These are phyloP conservation scores for Chelidonichthys spinosus DNA, from an alignment of 2,797 vertebrate genomes.

Conservation along the genomic window DNA sequence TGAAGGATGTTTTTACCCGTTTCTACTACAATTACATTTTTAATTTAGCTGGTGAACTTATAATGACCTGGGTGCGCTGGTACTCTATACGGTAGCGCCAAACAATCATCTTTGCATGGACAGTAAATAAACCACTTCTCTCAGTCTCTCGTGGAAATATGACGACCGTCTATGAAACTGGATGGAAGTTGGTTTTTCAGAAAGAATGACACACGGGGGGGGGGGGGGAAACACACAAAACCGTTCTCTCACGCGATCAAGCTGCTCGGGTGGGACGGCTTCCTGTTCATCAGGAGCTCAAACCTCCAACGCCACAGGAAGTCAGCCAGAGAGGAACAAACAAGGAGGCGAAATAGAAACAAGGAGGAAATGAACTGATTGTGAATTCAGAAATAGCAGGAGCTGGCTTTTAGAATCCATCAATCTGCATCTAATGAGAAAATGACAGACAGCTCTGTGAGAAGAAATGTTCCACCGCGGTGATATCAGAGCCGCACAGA, in stretches of 20 bases:
- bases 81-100: constrained; percentile 18
- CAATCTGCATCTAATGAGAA: constrained; percentile 61
- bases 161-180: constrained; percentile 28
- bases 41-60: constrained; percentile 29
- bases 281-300: constrained; percentile 68
- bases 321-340: constrained; percentile 46
- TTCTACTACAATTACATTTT: constrained; percentile 32
- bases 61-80: constrained; percentile 20
- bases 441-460: constrained; percentile 50
- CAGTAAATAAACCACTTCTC: constrained; percentile 51
- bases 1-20: constrained; percentile 18
- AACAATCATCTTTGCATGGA: constrained; percentile 31
- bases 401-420: constrained; percentile 58
- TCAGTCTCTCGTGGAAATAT: constrained; percentile 43
- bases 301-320: constrained; percentile 46
- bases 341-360: constrained; percentile 52
- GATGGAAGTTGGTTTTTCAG: constrained; percentile 36
- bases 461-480: constrained; percentile 28
- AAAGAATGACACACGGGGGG: constrained; percentile 39
- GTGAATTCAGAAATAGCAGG: constrained; percentile 55
- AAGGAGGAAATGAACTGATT: constrained; percentile 61
- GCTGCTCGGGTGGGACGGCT: constrained; percentile 65
- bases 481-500: constrained; percentile 9
- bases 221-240: constrained; percentile 45
- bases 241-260: constrained; percentile 57